Conservation (phyloP, 1,140 invertebrate genomes). For the Oryctes rhinoceros region DNA sequence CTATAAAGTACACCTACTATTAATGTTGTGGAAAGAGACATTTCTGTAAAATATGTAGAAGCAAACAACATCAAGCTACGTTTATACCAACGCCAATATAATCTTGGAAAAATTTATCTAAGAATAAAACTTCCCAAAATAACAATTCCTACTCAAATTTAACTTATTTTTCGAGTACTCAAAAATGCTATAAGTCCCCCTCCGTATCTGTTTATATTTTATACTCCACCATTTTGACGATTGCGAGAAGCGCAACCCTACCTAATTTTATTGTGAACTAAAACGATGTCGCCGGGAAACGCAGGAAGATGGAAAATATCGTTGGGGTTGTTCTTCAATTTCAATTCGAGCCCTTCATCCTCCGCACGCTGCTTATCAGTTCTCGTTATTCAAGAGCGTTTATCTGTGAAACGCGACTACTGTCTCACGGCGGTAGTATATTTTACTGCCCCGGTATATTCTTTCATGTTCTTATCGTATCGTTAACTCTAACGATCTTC, state of each 20-base stretch:
- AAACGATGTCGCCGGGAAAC: neutral
- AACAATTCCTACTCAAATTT: no score
- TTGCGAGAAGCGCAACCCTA: neutral
- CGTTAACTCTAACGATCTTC: slow-evolving; percentile 54
- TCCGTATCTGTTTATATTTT: neutral
- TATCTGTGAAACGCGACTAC: slow-evolving; percentile 44
- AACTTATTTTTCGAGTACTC: no score
- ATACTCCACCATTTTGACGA: neutral
- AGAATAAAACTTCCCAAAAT: no score
- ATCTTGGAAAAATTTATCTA: no score
- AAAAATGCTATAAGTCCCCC: neutral
- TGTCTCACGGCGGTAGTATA: slow-evolving; percentile 42
- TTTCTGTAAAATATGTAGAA: no score
- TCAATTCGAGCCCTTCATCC: slow-evolving; percentile 16
- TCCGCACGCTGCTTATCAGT: slow-evolving; percentile 13
- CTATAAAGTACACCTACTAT: no score
- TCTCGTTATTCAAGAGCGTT: slow-evolving; percentile 44
- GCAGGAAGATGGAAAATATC: neutral
- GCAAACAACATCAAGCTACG: no score
- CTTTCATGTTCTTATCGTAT: slow-evolving; percentile 49
- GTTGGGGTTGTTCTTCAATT: slow-evolving; percentile 26
- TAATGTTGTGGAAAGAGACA: no score
- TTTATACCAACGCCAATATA: no score
- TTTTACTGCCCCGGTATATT: slow-evolving; percentile 44
- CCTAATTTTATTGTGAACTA: slow-evolving; percentile 22